phyloP scores from a whole-genome alignment of 2,797 vertebrate species.

The Enteromius afrohamiltoni region DNA sequence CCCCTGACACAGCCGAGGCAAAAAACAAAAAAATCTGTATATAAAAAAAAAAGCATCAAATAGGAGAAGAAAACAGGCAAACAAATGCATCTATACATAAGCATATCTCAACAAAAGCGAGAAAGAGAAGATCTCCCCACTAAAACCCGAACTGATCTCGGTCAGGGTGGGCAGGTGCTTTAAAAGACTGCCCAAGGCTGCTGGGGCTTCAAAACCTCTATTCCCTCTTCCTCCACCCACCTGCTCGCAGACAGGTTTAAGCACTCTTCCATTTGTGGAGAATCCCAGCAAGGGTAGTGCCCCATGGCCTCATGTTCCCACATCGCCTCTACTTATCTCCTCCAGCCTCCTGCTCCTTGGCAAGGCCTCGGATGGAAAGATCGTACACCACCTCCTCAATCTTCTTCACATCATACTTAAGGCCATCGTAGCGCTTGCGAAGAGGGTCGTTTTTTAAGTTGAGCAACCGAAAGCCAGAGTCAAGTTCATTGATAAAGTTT shows the following conservation, averaged over 20 bases:
- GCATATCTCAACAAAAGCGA: constrained; percentile 52
- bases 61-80: constrained; percentile 9
- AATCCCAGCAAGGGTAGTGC: constrained; percentile 59
- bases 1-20: constrained; percentile 34
- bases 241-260: constrained; percentile 54
- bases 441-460: constrained; percentile 98
- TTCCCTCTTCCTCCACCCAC: constrained; percentile 43
- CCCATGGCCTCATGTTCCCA: constrained; percentile 31
- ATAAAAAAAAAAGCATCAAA: constrained; percentile 50
- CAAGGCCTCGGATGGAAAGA: constrained; percentile 93
- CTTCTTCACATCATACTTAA: constrained; percentile 98
- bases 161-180: constrained; percentile 29
- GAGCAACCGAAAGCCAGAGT: constrained; percentile 95
- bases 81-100: constrained; percentile 56
- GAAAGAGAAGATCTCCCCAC: constrained; percentile 51
- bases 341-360: constrained; percentile 78
- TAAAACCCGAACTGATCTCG: constrained; percentile 58
- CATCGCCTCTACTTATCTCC: constrained; percentile 62
- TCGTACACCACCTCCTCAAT: constrained; percentile 98
- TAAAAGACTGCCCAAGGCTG: constrained; percentile 53
- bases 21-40: constrained; percentile 41
- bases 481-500: constrained; percentile 95
- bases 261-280: constrained; percentile 62
- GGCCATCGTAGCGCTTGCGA: constrained; percentile 95
- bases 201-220: constrained; percentile 61